phyloP scores from a whole-genome alignment of 64 coral and sea anemone genomes.

The Astreopora myriophthalma region DNA sequence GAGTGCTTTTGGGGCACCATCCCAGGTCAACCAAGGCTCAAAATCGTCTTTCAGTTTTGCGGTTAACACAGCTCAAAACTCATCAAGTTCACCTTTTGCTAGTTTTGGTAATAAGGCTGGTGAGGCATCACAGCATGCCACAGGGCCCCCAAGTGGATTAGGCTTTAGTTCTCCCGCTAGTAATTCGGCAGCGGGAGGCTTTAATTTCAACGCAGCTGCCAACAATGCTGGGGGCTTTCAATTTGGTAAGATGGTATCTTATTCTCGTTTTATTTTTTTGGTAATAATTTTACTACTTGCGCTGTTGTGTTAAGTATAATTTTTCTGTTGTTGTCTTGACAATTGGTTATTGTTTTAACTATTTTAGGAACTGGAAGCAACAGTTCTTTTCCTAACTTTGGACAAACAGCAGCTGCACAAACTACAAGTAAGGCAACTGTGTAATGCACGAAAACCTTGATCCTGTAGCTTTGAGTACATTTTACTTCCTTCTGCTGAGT shows the following conservation, averaged over 20 bases:
- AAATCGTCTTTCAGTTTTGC: background rate
- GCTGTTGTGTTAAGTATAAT: no score
- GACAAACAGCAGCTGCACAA: background rate
- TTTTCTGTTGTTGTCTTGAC: background rate
- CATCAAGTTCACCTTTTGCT: conserved; percentile 10
- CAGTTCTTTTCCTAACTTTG: background rate
- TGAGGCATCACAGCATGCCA: background rate
- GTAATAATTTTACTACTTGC: background rate
- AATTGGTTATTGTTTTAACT: background rate
- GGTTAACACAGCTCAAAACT: background rate
- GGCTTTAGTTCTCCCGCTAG: background rate
- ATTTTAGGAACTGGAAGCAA: background rate
- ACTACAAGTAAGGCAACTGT: background rate
- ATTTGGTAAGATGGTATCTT: background rate
- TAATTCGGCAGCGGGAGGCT: background rate
- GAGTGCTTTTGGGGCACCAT: conserved; percentile 7
- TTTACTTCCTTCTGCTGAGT: no score
- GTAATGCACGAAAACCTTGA: background rate
- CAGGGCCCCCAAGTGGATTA: background rate
- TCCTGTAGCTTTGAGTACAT: no score
- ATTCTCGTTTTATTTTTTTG: background rate
- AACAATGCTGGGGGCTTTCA: conserved; percentile 8
- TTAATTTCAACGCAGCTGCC: background rate
- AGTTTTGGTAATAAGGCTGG: background rate
- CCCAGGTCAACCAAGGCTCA: background rate